Base-by-base conservation (phyloP, 2,888 invertebrate species). In the Scaptomyza reducta region DNA sequence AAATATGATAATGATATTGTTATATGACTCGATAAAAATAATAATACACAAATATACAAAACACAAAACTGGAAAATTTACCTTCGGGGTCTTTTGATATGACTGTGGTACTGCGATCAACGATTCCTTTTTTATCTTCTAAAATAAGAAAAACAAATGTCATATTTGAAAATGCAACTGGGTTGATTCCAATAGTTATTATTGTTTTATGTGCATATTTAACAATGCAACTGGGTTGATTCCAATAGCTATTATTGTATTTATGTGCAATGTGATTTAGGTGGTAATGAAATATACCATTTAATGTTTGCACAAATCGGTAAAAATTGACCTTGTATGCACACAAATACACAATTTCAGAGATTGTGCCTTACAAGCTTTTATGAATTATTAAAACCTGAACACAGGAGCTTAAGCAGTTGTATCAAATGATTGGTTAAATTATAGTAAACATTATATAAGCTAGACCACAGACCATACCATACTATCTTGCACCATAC, bases 61-160 rank as follows among this genome's bases (percentile, higher is more conserved):
- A 25, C 1, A 13, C 47, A 9, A 13, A 6, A 41, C 49, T 22
- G 54, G 44, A 61, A 56, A 54, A 79, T 73, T 91, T 91, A 91
- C 91, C 97, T 94, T 97, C 97, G 89, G 96, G 96, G 91, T 97
- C 97, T 95, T 97, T 97, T 92, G 96, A 96, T 93, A 97, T 97
- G 92, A 97, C 97, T 92, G 97, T 97, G 93, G 97, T 96, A 92
- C 97, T 96, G 93, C 97, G 95, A 94, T 97, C 97, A 93, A 97
- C 97, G 91, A 96, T 96, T 93, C 96, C 96, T 93, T 97, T 97
- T 94, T 96, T 97, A 94, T 97, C 96, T 93, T 97, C 96, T 94
- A 69, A 75, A 83, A 80, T 38, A 83, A 80, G 58, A 64, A 58
- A 70, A 84, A 85, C 44, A 78, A 69, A 85, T 79, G 74, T 79